Percentiles rank a stretch among this genome's conserved stretches.
These are phyloP conservation scores for Drosophila nr. perissopoda DNA, from an alignment of 2,888 invertebrate species.

Conservation along the genomic window DNA sequence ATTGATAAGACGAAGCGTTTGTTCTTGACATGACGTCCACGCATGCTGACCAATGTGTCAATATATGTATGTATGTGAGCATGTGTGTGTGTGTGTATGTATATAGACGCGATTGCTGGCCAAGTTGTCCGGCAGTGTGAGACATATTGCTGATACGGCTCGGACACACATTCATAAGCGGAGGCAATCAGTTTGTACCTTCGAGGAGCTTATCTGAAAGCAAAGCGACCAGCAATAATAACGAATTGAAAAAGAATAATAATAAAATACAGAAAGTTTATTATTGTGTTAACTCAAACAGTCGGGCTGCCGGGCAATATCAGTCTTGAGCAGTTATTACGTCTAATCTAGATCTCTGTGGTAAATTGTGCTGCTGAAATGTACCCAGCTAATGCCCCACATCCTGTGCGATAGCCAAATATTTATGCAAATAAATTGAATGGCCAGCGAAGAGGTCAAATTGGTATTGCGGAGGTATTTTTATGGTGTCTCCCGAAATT, in stretches of 20 bases:
- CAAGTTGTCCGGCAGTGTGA: conserved; percentile 51
- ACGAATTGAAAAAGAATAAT: conserved; percentile 36
- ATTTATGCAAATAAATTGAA: conserved; percentile 67
- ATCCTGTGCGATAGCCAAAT: conserved; percentile 64
- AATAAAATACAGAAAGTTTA: conserved; percentile 48
- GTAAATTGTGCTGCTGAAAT: conserved; percentile 54
- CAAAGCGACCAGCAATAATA: conserved; percentile 34
- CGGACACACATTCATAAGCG: conserved; percentile 18
- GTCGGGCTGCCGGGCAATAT: conserved; percentile 43
- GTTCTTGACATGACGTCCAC: conserved; percentile 68
- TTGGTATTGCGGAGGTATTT: conserved; percentile 10
- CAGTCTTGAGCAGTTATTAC: conserved; percentile 57
- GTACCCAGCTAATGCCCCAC: conserved; percentile 49
- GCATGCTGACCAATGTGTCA: conserved; percentile 47
- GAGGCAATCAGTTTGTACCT: conserved; percentile 47
- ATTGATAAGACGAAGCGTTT: conserved; percentile 57
- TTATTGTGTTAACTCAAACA: conserved; percentile 49
- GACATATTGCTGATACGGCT: conserved; percentile 69
- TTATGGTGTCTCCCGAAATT: conserved; percentile 18
- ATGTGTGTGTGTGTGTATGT: neutral
- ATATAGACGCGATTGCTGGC: conserved; percentile 23
- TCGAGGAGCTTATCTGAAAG: conserved; percentile 44
- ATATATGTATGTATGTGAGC: neutral
- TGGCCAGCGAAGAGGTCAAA: neutral
- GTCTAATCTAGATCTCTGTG: conserved; percentile 67